Conservation (phyloP, 2,888 invertebrate species). For the Eudasyphora cyanicolor region DNA sequence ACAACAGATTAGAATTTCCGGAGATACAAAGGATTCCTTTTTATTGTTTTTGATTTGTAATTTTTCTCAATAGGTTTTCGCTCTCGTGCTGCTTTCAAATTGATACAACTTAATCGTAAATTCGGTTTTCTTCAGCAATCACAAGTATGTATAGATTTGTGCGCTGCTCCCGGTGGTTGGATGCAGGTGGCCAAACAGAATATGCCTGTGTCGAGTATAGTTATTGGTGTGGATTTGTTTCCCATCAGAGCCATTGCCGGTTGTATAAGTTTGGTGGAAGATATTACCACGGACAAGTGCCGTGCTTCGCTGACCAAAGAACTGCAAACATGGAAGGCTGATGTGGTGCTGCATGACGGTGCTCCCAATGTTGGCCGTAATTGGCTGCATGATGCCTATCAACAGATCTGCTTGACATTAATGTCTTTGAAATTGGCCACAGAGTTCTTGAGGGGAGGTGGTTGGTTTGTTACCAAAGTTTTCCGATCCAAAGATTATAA, state of each 20-base stretch:
- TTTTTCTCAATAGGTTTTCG: slow-evolving; percentile 87
- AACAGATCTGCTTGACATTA: slow-evolving; percentile 94
- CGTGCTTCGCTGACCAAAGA: slow-evolving; percentile 89
- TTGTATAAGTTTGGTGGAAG: slow-evolving; percentile 93
- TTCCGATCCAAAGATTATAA: slow-evolving; percentile 99
- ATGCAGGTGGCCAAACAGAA: slow-evolving; percentile 99
- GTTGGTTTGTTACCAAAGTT: slow-evolving; percentile 99
- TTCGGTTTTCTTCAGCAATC: slow-evolving; percentile 98
- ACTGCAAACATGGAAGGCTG: slow-evolving; percentile 97
- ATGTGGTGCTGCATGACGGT: slow-evolving; percentile 97
- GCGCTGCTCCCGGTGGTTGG: slow-evolving; percentile 99
- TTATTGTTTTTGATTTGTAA: neutral
- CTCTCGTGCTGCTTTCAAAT: slow-evolving; percentile 99
- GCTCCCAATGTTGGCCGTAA: slow-evolving; percentile 98
- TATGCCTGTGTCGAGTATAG: slow-evolving; percentile 97
- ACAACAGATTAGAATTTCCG: slow-evolving; percentile 30
- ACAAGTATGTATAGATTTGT: slow-evolving; percentile 97
- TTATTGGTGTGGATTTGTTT: slow-evolving; percentile 97
- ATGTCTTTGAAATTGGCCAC: slow-evolving; percentile 95
- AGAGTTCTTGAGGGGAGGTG: slow-evolving; percentile 92
- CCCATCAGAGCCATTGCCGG: slow-evolving; percentile 95
- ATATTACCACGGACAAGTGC: slow-evolving; percentile 98
- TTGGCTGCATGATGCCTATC: slow-evolving; percentile 98
- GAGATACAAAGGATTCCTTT: too few species aligned
- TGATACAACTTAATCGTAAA: slow-evolving; percentile 98